Conservation (phyloP, 2,888 invertebrate genomes). For the Torymus tubicola region DNA sequence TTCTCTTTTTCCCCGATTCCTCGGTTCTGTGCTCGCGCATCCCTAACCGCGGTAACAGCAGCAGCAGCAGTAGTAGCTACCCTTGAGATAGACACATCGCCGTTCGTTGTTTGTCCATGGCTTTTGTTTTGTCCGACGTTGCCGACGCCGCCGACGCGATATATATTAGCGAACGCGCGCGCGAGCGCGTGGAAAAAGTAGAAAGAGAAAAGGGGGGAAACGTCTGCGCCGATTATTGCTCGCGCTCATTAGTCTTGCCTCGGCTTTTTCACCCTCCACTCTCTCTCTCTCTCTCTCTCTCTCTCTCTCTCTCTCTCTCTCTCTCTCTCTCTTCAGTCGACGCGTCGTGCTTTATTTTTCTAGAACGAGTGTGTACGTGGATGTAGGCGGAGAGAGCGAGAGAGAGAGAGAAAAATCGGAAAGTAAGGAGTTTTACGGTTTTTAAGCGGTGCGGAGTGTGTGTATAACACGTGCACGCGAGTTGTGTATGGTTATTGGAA, state of each 20-base stretch:
- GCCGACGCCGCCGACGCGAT: constrained; percentile 60
- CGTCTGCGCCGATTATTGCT: constrained; percentile 54
- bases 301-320: background rate
- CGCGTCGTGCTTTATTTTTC: too few relatives aligned
- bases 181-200: constrained; percentile 42
- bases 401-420: too few relatives aligned
- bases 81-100: constrained; percentile 74
- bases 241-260: constrained; percentile 49
- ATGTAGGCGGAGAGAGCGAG: too few relatives aligned
- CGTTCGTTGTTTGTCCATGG: constrained; percentile 70
- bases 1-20: constrained; percentile 51
- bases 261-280: background rate
- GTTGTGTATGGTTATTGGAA: too few relatives aligned
- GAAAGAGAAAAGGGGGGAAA: constrained; percentile 34
- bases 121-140: constrained; percentile 71
- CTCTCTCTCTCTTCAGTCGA: too few relatives aligned
- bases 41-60: constrained; percentile 58
- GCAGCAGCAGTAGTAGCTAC: constrained; percentile 43
- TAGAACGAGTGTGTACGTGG: too few relatives aligned
- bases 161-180: constrained; percentile 68
- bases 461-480: too few relatives aligned
- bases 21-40: constrained; percentile 44
- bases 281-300: background rate
- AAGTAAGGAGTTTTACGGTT: background rate
- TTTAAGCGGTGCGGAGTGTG: background rate